Evolutionary conservation across 2,113 vertebrate species (phyloP).

Genomic region (Rhegmatorhina hoffmannsi): DNA sequence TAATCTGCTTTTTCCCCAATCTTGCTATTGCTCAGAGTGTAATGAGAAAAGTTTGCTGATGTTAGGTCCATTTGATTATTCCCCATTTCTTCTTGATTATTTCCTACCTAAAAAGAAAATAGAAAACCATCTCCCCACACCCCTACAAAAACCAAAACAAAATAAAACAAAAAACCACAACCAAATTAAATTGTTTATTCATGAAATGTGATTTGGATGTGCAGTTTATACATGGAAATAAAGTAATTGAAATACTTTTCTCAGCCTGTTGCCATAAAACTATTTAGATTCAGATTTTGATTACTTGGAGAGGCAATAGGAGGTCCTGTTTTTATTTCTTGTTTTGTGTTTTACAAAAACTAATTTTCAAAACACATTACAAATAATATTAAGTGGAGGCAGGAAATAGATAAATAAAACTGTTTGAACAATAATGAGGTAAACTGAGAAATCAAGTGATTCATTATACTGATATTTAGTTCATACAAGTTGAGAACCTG

Average conservation of each 20-base stretch:
- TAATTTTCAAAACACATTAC: slow-evolving; percentile 42
- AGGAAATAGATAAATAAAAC: slow-evolving; percentile 28
- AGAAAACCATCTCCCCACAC: not conserved
- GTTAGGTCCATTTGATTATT: slow-evolving; percentile 11
- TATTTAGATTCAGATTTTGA: slow-evolving; percentile 50
- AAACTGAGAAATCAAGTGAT: not conserved
- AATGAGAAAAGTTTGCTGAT: slow-evolving; percentile 47
- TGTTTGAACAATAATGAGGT: not conserved
- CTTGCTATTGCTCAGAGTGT: slow-evolving; percentile 1
- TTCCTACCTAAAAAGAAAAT: slow-evolving; percentile 19
- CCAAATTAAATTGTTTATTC: slow-evolving; percentile 41
- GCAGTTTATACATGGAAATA: slow-evolving; percentile 1
- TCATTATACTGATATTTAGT: not conserved
- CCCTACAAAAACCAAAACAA: not conserved
- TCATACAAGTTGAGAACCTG: not conserved
- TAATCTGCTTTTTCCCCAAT: slow-evolving; percentile 34
- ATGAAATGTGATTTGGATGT: slow-evolving; percentile 7
- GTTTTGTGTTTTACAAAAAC: slow-evolving; percentile 26
- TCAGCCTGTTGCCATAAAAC: slow-evolving; percentile 35
- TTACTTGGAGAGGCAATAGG: slow-evolving; percentile 33
- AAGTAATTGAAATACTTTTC: slow-evolving; percentile 49
- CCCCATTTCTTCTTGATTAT: not conserved
- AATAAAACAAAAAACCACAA: not conserved
- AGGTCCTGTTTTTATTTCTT: slow-evolving; percentile 29
- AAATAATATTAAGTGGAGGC: slow-evolving; percentile 14